Conservation (phyloP, 1,140 invertebrate species). For the Drosophila micromelanica region DNA sequence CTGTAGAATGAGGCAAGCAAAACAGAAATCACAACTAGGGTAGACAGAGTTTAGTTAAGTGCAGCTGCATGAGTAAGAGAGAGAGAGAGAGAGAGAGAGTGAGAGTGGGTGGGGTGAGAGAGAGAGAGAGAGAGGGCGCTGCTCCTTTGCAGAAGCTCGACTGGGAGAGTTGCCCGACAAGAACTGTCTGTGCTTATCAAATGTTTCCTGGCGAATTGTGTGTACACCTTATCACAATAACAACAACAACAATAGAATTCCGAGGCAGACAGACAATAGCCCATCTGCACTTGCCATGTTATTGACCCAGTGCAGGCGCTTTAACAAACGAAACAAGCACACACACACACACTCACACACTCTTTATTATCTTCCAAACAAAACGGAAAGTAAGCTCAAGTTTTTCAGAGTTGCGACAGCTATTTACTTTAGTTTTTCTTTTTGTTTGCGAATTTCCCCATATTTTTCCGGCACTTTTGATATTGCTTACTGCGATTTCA, state of each 20-base stretch:
- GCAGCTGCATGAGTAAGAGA: conserved; percentile 15
- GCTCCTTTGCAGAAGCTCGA: conserved; percentile 10
- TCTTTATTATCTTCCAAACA: conserved; percentile 24
- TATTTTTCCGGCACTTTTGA: conserved; percentile 1
- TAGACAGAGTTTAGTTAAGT: background rate
- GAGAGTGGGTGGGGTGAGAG: conserved; percentile 3
- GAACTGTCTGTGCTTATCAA: conserved; percentile 61
- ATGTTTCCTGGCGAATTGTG: conserved; percentile 25
- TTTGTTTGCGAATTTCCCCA: background rate
- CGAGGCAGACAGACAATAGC: conserved; percentile 30
- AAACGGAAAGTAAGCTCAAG: conserved; percentile 61
- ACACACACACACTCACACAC: conserved; percentile 14
- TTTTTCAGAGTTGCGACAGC: conserved; percentile 21
- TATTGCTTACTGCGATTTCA: conserved; percentile 21
- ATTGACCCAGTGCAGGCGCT: conserved; percentile 67
- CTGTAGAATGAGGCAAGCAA: conserved; percentile 67
- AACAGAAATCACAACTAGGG: conserved; percentile 57
- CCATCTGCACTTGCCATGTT: conserved; percentile 73
- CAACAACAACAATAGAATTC: conserved; percentile 13
- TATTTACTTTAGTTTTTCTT: conserved; percentile 6
- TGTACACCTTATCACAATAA: conserved; percentile 45
- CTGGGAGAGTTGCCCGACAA: background rate
- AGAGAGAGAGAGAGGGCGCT: conserved; percentile 18
- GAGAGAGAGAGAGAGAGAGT: background rate
- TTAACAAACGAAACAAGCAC: conserved; percentile 22